Percentiles rank a stretch among this genome's conserved stretches.
Conservation (phyloP, 2,113 vertebrate genomes). For the Chunga burmeisteri region DNA sequence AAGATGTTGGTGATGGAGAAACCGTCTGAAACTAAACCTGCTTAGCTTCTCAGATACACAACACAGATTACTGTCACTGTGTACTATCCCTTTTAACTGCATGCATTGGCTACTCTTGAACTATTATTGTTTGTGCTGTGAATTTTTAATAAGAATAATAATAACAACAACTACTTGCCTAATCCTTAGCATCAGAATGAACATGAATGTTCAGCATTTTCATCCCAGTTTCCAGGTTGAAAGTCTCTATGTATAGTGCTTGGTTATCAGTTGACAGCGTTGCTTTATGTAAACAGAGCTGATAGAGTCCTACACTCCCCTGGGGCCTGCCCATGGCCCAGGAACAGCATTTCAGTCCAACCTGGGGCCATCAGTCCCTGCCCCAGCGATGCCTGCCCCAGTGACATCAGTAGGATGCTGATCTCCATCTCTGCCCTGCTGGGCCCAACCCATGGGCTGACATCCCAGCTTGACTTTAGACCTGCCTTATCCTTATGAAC, state of each 20-base stretch:
- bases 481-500: not conserved
- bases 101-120: not conserved
- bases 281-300: not conserved
- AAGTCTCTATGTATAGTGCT: not conserved
- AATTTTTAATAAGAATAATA: not conserved
- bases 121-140: not conserved
- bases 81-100: not conserved
- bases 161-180: not conserved
- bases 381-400: not conserved
- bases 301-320: not conserved
- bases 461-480: not conserved
- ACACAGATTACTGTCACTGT: not conserved
- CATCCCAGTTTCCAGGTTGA: not conserved
- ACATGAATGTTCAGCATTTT: not conserved
- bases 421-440: not conserved
- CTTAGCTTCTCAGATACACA: not conserved
- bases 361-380: not conserved
- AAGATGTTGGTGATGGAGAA: not conserved
- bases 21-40: not conserved
- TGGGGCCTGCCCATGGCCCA: not conserved
- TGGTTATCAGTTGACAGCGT: not conserved
- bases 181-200: not conserved
- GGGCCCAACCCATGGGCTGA: not conserved
- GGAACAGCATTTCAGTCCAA: not conserved
- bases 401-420: not conserved